Conservation (phyloP, 2,797 vertebrate genomes). For the Tympanoctomys barrerae region DNA sequence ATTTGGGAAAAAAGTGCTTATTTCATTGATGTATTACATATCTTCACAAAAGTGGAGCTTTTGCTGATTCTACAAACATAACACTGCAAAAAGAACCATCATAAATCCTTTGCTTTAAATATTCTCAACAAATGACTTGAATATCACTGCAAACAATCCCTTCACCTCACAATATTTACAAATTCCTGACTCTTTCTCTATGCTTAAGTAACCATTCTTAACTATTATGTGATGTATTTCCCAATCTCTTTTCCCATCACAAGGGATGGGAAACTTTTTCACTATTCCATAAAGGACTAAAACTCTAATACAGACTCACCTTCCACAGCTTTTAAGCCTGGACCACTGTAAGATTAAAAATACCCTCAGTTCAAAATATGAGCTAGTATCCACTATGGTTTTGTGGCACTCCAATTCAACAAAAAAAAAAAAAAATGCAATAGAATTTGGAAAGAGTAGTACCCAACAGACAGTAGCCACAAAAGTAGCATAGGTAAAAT, state of each 20-base stretch:
- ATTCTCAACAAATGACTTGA: background rate
- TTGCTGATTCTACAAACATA: background rate
- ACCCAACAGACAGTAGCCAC: background rate
- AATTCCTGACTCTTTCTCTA: background rate
- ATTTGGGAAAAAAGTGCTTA: background rate
- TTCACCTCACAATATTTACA: background rate
- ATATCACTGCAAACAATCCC: background rate
- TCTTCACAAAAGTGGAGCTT: background rate
- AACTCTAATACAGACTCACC: background rate
- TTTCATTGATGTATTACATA: constrained; percentile 22
- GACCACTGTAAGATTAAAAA: background rate
- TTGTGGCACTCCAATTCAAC: background rate
- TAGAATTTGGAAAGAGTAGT: background rate
- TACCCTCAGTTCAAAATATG: background rate
- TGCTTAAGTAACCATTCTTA: background rate
- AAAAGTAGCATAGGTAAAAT: background rate
- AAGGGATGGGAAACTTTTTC: background rate
- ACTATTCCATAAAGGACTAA: background rate
- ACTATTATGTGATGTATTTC: background rate
- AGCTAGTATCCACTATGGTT: constrained; percentile 9
- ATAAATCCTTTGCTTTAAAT: background rate
- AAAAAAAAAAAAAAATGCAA: background rate
- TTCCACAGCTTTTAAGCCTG: background rate
- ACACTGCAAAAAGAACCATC: background rate
- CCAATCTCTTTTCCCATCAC: background rate